A percentile compares a stretch with the other conserved stretches of the same genome.
These are phyloP conservation scores for Tretioscincus oriximinensis DNA, from an alignment of 2,113 vertebrate species.

Conservation along the genomic window DNA sequence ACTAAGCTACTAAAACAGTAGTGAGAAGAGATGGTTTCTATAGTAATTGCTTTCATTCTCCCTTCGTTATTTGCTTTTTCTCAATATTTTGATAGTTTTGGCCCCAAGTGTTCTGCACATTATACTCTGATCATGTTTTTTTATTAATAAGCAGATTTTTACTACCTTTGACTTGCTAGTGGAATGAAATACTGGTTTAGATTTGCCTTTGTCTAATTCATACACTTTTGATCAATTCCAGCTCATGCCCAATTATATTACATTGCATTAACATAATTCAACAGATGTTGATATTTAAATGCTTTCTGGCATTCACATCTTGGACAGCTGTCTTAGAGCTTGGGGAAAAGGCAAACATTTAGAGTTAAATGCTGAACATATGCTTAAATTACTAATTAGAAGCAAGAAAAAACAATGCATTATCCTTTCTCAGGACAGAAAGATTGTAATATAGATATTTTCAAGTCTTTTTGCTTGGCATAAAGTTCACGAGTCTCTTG, in stretches of 20 bases:
- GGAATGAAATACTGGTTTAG: constrained; percentile 61
- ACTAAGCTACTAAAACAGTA: background rate
- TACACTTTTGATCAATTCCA: constrained; percentile 79
- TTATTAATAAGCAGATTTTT: constrained; percentile 48
- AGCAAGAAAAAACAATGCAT: constrained; percentile 77
- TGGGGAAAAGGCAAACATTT: constrained; percentile 86
- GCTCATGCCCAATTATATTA: constrained; percentile 84
- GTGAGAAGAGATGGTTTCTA: background rate
- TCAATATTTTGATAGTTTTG: background rate
- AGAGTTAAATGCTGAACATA: constrained; percentile 88
- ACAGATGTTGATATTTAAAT: constrained; percentile 89
- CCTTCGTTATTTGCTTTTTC: background rate
- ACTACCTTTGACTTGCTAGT: constrained; percentile 62
- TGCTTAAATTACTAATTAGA: constrained; percentile 88
- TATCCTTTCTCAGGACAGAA: constrained; percentile 80
- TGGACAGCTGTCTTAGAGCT: constrained; percentile 86
- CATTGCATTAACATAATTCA: constrained; percentile 87
- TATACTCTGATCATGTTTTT: constrained; percentile 45
- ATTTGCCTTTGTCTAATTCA: constrained; percentile 76
- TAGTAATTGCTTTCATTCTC: background rate
- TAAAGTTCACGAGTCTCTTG: constrained; percentile 49
- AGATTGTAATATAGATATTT: constrained; percentile 56
- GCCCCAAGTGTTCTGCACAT: background rate
- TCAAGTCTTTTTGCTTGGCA: constrained; percentile 49
- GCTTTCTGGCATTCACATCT: constrained; percentile 83